Percentiles rank a stretch among this genome's conserved stretches.
These are phyloP conservation scores for Marronus borbonicus DNA, from an alignment of 2,888 invertebrate genomes.

Conservation along the genomic window DNA sequence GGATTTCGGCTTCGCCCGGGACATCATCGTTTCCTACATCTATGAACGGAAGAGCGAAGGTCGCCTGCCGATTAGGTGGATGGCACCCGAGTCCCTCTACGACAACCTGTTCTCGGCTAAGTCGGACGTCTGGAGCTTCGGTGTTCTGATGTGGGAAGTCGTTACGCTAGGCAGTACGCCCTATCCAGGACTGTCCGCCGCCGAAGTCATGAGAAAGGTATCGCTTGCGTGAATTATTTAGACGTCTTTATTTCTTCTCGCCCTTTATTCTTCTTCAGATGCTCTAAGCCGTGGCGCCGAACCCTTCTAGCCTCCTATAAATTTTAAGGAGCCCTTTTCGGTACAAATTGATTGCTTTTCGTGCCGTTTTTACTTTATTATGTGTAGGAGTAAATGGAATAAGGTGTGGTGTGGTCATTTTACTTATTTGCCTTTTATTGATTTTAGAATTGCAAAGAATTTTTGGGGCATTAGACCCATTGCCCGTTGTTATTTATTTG, in stretches of 20 bases:
- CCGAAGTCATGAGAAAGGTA: conserved; percentile 92
- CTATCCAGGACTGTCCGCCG: conserved; percentile 93
- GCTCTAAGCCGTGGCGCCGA: neutral
- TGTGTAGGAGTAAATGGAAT: neutral
- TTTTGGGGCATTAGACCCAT: too few relatives aligned
- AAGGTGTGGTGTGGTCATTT: too few relatives aligned
- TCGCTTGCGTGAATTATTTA: conserved; percentile 55
- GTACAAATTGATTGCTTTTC: neutral
- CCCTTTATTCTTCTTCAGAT: neutral
- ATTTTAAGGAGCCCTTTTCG: conserved; percentile 18
- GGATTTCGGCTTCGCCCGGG: conserved; percentile 94
- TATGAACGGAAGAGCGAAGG: conserved; percentile 90
- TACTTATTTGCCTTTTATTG: too few relatives aligned
- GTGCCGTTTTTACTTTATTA: neutral
- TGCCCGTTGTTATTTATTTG: too few relatives aligned
- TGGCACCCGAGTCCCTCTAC: conserved; percentile 96
- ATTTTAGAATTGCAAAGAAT: too few relatives aligned
- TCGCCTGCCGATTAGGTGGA: conserved; percentile 84
- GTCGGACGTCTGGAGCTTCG: conserved; percentile 97
- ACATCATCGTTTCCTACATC: conserved; percentile 90
- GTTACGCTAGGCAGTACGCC: conserved; percentile 96
- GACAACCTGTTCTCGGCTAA: conserved; percentile 95
- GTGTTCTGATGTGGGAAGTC: conserved; percentile 96
- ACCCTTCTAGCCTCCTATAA: conserved; percentile 15
- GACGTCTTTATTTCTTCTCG: conserved; percentile 4